Evolutionary conservation across 2,113 vertebrate genomes (phyloP).

Genomic region (Ibidorhyncha struthersii): DNA sequence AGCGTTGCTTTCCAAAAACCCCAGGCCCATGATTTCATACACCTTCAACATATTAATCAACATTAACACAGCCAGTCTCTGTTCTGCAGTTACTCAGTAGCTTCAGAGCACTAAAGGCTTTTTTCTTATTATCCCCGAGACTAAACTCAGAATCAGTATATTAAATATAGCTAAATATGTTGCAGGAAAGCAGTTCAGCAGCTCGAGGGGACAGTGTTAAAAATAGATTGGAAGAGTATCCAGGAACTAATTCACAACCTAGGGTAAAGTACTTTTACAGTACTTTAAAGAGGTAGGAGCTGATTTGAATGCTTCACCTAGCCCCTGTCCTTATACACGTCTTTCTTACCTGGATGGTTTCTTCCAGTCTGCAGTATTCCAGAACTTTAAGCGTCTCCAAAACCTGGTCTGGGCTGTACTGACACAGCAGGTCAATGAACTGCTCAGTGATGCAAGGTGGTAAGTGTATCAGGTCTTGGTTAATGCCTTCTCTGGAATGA

Average conservation of each 20-base stretch:
- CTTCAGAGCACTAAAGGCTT: neutral
- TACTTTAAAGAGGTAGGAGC: neutral
- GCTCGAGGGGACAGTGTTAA: neutral
- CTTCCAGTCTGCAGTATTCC: constrained; percentile 89
- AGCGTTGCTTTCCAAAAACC: neutral
- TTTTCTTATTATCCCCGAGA: neutral
- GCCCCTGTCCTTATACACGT: neutral
- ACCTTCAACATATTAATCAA: neutral
- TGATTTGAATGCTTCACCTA: neutral
- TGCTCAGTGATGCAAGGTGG: constrained; percentile 83
- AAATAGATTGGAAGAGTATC: neutral
- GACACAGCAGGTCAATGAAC: constrained; percentile 86
- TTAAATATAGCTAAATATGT: neutral
- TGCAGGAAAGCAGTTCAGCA: neutral
- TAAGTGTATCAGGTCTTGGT: constrained; percentile 72
- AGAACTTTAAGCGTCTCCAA: constrained; percentile 83
- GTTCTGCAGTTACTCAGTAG: neutral
- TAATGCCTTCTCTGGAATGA: constrained; percentile 83
- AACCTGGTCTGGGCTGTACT: constrained; percentile 82
- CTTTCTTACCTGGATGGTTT: constrained; percentile 86
- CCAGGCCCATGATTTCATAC: neutral
- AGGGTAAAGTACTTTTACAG: neutral
- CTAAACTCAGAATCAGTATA: neutral
- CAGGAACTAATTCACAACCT: neutral
- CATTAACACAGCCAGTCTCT: neutral